Base-by-base conservation (phyloP, 2,888 invertebrate genomes). In the Erannis defoliaria region DNA sequence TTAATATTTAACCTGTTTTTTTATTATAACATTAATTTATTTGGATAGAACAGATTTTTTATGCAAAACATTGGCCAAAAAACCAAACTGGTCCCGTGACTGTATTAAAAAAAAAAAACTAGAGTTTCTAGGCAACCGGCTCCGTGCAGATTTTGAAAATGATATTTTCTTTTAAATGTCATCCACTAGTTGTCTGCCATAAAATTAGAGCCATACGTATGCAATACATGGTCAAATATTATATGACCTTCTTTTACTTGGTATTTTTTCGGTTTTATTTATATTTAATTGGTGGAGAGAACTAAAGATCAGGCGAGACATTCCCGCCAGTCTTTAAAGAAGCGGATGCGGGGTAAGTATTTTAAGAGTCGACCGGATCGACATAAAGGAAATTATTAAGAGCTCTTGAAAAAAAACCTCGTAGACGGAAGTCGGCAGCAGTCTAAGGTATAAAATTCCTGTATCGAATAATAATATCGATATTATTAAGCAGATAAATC, bases 381-480 rank as follows among this genome's bases (percentile, higher is more conserved):
- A 80, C 85, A 92, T 92, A 89, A 90, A 93, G 92, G 92, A 93
- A 90, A 92, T 92, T 90, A 91, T 90, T 83, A 90, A 91, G 91
- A 88, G 90, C 90, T 82, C 88, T 88, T 77, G 67, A 73, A 76
- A 85, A 88, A 85, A 89, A 90, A 86, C 77, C 46, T 72, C 68
- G 78, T 83, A 86, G 85, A 85, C 90, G 92, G 92, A 92, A 92
- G 91, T 86, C 80, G 82, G 79, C 76, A 74, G 80, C 81, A 80
- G 80, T 79, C 74, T 79, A 79, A 76, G 80, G 79, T 78, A 78
- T 77, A 35, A 38, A 51, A 40, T 40, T 18, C 29, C 29, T 29
- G 26, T 50, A 50, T 50, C 19, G 23, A 26, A 50, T 50, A 35
- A 35, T 35, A 38, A 38, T 38, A 49, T 37, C 33, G 19, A n/a